Percentiles rank a stretch among this genome's conserved stretches.
Evolutionary conservation across 1,140 invertebrate species (phyloP).

Genomic region (Anadara kagoshimensis): DNA sequence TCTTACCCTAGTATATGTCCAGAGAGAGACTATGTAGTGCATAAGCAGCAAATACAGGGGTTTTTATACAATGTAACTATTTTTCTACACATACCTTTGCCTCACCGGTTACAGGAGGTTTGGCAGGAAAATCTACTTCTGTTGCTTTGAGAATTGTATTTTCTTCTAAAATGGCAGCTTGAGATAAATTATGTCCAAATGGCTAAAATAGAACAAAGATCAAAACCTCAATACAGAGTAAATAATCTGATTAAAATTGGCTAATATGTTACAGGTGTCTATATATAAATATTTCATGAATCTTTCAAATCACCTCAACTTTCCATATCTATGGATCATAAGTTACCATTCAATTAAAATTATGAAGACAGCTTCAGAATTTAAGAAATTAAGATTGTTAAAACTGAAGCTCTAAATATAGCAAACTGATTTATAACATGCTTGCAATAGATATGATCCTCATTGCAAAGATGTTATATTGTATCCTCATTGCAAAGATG

Average conservation of each 20-base stretch:
- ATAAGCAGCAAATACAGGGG: neutral
- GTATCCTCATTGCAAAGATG: too few relatives aligned
- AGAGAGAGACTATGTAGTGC: neutral
- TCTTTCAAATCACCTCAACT: too few relatives aligned
- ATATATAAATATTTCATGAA: neutral
- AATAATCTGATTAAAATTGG: too few relatives aligned
- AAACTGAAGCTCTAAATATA: too few relatives aligned
- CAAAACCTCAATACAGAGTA: neutral
- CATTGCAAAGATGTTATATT: too few relatives aligned
- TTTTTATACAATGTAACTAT: neutral
- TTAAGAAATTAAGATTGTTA: too few relatives aligned
- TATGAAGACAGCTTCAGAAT: too few relatives aligned
- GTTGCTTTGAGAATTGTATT: slow-evolving; percentile 99
- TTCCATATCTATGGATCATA: too few relatives aligned
- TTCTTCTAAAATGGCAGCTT: slow-evolving; percentile 99
- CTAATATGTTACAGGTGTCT: too few relatives aligned
- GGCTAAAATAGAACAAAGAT: slow-evolving; percentile 78
- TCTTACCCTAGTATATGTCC: neutral
- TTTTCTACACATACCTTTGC: slow-evolving; percentile 83
- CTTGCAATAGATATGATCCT: too few relatives aligned
- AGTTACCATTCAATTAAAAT: too few relatives aligned
- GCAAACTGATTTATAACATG: too few relatives aligned
- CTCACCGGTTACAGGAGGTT: slow-evolving; percentile 97
- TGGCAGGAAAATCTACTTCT: slow-evolving; percentile 98
- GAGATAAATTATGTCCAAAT: slow-evolving; percentile 99